Evolutionary conservation across 2,888 invertebrate genomes (phyloP), one percentile per base, ranked within the genome.

Genomic region (Auanema freiburgensis): DNA sequence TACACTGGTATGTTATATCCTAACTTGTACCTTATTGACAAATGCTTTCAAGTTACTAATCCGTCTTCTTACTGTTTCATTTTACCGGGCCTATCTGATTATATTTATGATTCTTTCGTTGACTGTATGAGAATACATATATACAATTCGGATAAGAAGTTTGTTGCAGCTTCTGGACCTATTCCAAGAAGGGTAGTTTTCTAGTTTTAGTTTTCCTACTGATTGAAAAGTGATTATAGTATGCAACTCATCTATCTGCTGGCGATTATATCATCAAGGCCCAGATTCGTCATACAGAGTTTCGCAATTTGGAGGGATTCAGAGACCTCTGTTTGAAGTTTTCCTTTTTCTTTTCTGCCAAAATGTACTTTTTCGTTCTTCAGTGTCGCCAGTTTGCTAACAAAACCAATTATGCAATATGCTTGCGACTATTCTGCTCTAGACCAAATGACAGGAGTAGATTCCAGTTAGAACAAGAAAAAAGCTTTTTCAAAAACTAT

Each of bases 91-190:
- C 87, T 98, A 43, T 91, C 91, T 84, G 90, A 92, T 81, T 88
- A 92, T 83, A 87, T 98, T 46, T 98, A 98, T 84, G 97, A 98
- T 86, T 91, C 91, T 0, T 94, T 95, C 85, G 93, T 91, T 84
- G 96, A 97, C 86, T 91, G 93, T 8, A 94, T 97, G 85, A 88
- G 97, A 3, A 65, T 72, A 95, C 92, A 95, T 91, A 83, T 97
- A 67, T 97, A 91, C 86, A 93, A 95, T 85, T 86, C 87, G 63
- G 92, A 92, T 85, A 97, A 97, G 85, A 91, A 92, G 82, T 88
- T 91, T 62, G 85, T 95, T n/a, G n/a, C n/a, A n/a, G n/a, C n/a
- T n/a, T n/a, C n/a, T n/a, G n/a, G n/a, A n/a, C n/a, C n/a, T n/a
- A n/a, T n/a, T n/a, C n/a, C n/a, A n/a, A n/a, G n/a, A n/a, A n/a